Conservation (phyloP, 2,797 vertebrate species). For the Coluber constrictor region DNA sequence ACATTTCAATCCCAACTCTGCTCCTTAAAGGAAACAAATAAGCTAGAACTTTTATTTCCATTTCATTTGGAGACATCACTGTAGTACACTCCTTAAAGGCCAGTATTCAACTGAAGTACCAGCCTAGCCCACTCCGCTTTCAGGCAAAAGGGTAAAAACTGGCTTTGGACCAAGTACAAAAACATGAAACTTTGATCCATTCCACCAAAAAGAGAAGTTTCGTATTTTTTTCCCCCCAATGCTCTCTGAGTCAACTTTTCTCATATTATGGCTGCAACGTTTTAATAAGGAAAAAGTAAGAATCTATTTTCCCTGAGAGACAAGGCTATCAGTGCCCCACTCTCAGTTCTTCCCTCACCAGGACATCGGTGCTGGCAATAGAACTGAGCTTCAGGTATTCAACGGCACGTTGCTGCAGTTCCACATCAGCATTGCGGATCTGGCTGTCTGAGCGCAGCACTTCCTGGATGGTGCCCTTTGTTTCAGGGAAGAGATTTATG, state of each 20-base stretch:
- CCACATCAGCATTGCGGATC: constrained; percentile 89
- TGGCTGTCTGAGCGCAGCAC: constrained; percentile 90
- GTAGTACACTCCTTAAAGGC: not conserved
- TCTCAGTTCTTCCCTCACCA: constrained; percentile 64
- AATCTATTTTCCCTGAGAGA: not conserved
- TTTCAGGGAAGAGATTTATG: constrained; percentile 94
- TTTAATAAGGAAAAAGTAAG: too few relatives aligned
- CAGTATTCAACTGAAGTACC: not conserved
- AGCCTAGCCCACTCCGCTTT: not conserved
- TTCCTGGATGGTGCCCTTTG: constrained; percentile 90
- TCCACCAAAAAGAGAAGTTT: not conserved
- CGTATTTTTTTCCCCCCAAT: not conserved
- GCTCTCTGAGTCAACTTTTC: not conserved
- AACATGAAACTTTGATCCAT: not conserved
- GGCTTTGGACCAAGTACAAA: not conserved
- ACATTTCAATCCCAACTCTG: not conserved
- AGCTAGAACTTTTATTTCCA: not conserved
- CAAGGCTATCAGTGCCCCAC: not conserved
- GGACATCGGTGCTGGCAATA: constrained; percentile 81
- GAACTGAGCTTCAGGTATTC: constrained; percentile 92
- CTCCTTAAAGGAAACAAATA: not conserved
- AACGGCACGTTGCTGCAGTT: constrained; percentile 89
- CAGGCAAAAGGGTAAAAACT: not conserved
- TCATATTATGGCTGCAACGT: not conserved
- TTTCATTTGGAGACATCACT: not conserved